Evolutionary conservation across 2,797 vertebrate genomes (phyloP), one percentile per base, ranked within the genome.

Genomic region (Lutra lutra): DNA sequence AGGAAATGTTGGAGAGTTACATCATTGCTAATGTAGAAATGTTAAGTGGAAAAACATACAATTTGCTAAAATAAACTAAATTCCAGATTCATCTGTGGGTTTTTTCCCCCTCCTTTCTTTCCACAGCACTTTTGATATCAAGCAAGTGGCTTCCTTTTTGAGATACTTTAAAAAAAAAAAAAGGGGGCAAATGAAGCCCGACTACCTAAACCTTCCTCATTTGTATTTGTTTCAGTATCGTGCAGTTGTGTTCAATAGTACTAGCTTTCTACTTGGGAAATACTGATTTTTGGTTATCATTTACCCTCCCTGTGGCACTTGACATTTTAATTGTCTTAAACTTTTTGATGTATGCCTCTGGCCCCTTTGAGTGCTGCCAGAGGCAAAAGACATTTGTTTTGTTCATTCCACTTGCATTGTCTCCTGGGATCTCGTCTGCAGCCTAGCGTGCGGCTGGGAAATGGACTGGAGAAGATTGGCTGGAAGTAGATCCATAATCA

Each of bases 31-130:
- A 98, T 96, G 96, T 98, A 98, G 98, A 99, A 97, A 98, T 97
- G 97, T 98, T 98, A 98, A 98, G 97, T 97, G 96, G 80, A 98
- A 97, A 96, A 98, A 98, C 97, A 96, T 97, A 97, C 95, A 83
- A 85, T 99, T 99, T 98, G 97, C 98, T 98, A 98, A 98, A 99
- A 98, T 99, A 99, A 99, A 98, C 56, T 98, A 98, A 98, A 98
- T 98, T 99, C 97, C 98, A 98, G 96, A 92, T 94, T 91, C 0
- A 96, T 86, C 75, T 92, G 73, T 64, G 87, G 93, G 70, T 98
- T 91, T 97, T 54, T 96, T 93, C 27, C 84, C 90, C 96, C 88
- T 40, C 18, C 84, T 91, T 95, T 95, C 94, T 95, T 97, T 97
- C 77, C 94, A 96, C n/a, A 89, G 95, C 95, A 98, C 91, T 97